These are phyloP conservation scores for Scyliorhinus canicula DNA, from an alignment of 2,797 vertebrate genomes.

Conservation along the genomic window DNA sequence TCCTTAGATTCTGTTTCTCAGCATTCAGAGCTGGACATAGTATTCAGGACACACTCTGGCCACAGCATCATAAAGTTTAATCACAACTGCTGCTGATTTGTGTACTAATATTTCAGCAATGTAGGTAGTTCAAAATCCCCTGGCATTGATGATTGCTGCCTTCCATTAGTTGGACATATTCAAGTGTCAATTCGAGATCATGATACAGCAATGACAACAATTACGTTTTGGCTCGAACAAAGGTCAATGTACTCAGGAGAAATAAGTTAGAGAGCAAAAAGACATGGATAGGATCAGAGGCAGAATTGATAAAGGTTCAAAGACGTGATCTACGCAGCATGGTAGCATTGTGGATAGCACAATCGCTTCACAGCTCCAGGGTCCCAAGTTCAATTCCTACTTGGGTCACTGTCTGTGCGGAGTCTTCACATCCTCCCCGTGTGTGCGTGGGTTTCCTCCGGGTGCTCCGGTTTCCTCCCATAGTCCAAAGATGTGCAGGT, in stretches of 20 bases:
- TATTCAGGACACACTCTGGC: background rate
- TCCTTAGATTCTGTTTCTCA: background rate
- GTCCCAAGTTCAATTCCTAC: too few relatives aligned
- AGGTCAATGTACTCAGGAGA: background rate
- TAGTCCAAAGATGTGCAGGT: too few relatives aligned
- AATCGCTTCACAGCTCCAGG: too few relatives aligned
- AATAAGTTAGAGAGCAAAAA: background rate
- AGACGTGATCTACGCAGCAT: too few relatives aligned
- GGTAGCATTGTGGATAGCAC: too few relatives aligned
- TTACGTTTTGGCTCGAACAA: background rate
- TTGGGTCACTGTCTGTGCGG: too few relatives aligned
- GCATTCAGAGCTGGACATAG: background rate
- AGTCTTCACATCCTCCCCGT: too few relatives aligned
- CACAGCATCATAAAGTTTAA: background rate
- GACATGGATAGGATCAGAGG: background rate
- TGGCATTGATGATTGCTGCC: background rate
- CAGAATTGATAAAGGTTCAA: background rate
- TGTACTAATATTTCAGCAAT: background rate
- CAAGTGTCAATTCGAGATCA: background rate
- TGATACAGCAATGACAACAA: background rate
- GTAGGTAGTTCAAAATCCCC: background rate
- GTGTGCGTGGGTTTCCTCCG: too few relatives aligned
- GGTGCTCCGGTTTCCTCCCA: too few relatives aligned
- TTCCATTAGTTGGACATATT: background rate
- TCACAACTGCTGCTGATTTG: background rate